Evolutionary conservation across 1,140 invertebrate species (phyloP), one percentile per base, ranked within the genome.

Genomic region (Notospermus geniculatus): DNA sequence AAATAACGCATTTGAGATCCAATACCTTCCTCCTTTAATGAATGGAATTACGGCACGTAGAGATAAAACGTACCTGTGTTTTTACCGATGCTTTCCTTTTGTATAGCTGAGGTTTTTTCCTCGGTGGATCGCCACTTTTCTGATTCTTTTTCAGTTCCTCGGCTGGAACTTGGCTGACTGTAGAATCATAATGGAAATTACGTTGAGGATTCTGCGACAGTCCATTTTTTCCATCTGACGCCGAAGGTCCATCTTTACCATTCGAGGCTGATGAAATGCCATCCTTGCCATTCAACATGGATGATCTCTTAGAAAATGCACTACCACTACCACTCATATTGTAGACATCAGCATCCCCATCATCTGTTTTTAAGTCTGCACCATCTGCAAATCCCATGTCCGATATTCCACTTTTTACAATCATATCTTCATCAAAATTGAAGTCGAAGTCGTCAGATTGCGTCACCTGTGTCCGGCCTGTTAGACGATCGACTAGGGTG

Each of bases 171-270:
- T 55, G 5, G 7, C n/a, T 25, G 17, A 55, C 23, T 7, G 54
- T 55, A 2, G 54, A 55, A 55, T 55, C 54, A 55, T 55, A 55
- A 32, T 55, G 54, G 25, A 55, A 55, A 11, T 25, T 30, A 7
- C 25, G n/a, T 27, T 17, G 17, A 55, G 7, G 23, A 28, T 25
- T 28, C 5, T 28, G 54, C 4, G n/a, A 22, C n/a, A 22, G 5
- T 19, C 46, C 25, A 50, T 27, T 50, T 50, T 50, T 50, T 7
- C 25, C 23, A 2, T 28, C 11, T n/a, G n/a, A 19, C 23, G 13
- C 15, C 50, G 50, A 11, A 19, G n/a, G 4, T 19, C 15, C 11
- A 28, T 28, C 19, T 19, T 28, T 19, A 27, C 5, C 54, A 30
- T 32, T 2, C 5, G 29, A 5, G 11, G 5, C 7, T 55, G 23